phyloP scores from a whole-genome alignment of 2,797 vertebrate species.

The Neosilurus mollespiculum region DNA sequence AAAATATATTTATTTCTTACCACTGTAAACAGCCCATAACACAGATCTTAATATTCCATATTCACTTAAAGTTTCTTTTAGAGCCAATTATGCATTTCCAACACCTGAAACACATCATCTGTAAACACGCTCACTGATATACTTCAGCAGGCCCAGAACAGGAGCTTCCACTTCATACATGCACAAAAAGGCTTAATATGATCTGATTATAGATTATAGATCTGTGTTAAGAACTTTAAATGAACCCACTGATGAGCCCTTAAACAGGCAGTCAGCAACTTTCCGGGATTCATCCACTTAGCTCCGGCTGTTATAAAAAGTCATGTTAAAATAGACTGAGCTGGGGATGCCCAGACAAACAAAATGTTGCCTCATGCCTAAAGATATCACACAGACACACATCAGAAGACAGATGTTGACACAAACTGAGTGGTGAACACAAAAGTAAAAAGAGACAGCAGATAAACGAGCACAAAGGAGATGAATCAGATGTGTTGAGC shows the following conservation, averaged over 20 bases:
- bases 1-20: background rate
- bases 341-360: background rate
- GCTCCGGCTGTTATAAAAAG: background rate
- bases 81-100: background rate
- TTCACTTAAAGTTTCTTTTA: background rate
- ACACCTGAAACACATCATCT: background rate
- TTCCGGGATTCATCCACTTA: slow-evolving; percentile 37
- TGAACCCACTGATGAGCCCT: slow-evolving; percentile 26
- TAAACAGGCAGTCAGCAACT: slow-evolving; percentile 40
- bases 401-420: background rate
- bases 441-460: background rate
- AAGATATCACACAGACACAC: background rate
- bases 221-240: slow-evolving; percentile 41
- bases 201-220: slow-evolving; percentile 43
- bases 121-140: background rate
- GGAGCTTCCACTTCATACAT: slow-evolving; percentile 11
- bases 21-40: background rate
- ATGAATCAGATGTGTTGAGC: slow-evolving; percentile 5
- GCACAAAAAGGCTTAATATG: slow-evolving; percentile 32
- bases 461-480: background rate
- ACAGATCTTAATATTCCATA: background rate
- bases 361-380: background rate
- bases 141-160: background rate
- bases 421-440: background rate
- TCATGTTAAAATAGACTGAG: slow-evolving; percentile 1